These are phyloP conservation scores for Choloepus hoffmanni DNA, from an alignment of 2,113 vertebrate species.

Conservation along the genomic window DNA sequence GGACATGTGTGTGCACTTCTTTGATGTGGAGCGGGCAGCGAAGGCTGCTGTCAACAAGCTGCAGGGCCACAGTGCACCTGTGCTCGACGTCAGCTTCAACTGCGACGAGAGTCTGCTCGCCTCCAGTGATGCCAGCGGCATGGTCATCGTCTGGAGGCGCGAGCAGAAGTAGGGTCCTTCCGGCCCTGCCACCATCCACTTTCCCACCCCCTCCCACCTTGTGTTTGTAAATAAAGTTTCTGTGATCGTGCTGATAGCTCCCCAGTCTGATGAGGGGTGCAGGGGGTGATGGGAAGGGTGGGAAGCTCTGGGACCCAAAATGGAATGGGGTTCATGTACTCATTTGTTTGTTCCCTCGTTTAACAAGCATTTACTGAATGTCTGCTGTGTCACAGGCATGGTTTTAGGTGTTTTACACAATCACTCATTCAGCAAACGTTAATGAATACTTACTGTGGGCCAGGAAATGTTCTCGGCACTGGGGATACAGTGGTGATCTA, in stretches of 20 bases:
- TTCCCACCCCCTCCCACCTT: neutral
- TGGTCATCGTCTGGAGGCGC: conserved; percentile 97
- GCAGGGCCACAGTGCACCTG: conserved; percentile 94
- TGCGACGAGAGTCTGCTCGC: conserved; percentile 97
- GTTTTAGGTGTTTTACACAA: neutral
- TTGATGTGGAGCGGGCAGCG: conserved; percentile 94
- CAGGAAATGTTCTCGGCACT: neutral
- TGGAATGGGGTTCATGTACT: neutral
- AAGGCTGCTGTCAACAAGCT: conserved; percentile 97
- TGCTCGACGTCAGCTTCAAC: conserved; percentile 97
- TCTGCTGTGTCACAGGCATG: neutral
- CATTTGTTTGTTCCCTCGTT: neutral
- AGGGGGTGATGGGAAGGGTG: neutral
- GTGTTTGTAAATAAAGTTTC: conserved; percentile 76
- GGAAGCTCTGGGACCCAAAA: neutral
- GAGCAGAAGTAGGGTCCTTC: conserved; percentile 91
- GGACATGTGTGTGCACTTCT: conserved; percentile 96
- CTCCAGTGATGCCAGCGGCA: conserved; percentile 94
- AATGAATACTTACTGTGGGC: neutral
- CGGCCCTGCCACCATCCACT: neutral
- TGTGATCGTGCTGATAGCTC: conserved; percentile 53
- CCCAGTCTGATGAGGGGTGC: neutral
- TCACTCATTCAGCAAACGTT: neutral
- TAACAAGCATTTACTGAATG: neutral
- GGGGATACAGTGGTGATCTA: conserved; percentile 11